Percentiles rank a stretch among this genome's conserved stretches.
Conservation (phyloP, 1,140 invertebrate species). For the Scylla paramamosain region DNA sequence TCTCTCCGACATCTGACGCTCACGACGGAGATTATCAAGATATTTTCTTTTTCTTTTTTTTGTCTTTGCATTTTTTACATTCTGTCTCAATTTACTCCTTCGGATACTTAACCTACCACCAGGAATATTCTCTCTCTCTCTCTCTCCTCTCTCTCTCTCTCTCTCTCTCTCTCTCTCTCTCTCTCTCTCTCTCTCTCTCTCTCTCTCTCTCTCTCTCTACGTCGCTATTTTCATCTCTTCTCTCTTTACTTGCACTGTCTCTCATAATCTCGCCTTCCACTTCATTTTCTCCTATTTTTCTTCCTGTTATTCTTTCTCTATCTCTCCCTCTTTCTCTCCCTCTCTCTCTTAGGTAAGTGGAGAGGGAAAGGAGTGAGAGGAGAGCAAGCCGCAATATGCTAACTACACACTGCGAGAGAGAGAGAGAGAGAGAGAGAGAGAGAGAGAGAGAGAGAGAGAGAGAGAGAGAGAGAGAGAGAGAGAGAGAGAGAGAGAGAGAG, state of each 20-base stretch:
- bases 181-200: conserved; percentile 2
- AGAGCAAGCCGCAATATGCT: background rate
- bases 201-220: conserved; percentile 23
- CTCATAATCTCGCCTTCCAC: background rate
- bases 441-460: background rate
- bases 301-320: background rate
- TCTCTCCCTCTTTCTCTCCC: background rate
- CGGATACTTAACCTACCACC: background rate
- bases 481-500: no score
- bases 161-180: conserved; percentile 12
- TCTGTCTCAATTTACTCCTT: background rate
- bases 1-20: background rate
- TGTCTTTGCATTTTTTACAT: background rate
- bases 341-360: background rate
- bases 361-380: background rate
- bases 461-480: no score
- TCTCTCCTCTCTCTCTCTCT: background rate
- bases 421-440: background rate
- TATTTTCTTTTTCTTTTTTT: background rate
- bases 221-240: background rate
- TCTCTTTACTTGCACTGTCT: background rate
- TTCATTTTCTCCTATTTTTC: background rate
- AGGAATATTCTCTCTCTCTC: background rate
- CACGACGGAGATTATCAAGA: background rate
- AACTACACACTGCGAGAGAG: background rate